Percentiles rank a stretch among this genome's conserved stretches.
phyloP scores from a whole-genome alignment of 1,140 invertebrate species.

The Neodiprion pinetum region DNA sequence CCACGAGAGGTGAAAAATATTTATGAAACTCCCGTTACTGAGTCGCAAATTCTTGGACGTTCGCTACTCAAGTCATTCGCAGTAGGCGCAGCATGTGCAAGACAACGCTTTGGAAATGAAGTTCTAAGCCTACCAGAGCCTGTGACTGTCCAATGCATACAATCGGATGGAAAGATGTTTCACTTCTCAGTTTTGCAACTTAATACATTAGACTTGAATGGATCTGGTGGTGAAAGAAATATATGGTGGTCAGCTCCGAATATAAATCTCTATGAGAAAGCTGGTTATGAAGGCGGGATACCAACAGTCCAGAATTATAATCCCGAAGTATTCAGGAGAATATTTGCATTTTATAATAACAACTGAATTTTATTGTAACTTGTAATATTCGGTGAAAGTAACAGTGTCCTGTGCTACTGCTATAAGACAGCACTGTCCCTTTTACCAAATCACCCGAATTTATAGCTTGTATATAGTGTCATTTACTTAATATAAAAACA shows the following conservation, averaged over 20 bases:
- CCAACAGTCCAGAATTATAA: conserved; percentile 78
- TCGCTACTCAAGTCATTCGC: conserved; percentile 77
- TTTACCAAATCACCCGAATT: too few relatives aligned
- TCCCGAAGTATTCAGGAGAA: conserved; percentile 75
- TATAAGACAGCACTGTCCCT: too few relatives aligned
- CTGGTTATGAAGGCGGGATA: conserved; percentile 67
- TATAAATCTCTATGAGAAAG: conserved; percentile 73
- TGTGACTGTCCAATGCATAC: conserved; percentile 81
- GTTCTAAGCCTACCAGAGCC: conserved; percentile 75
- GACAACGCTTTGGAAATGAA: conserved; percentile 72
- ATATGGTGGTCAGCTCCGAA: conserved; percentile 76
- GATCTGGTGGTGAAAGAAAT: conserved; percentile 73
- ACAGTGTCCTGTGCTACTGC: too few relatives aligned
- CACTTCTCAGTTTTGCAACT: conserved; percentile 85
- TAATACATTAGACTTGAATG: conserved; percentile 79
- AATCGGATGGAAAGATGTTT: conserved; percentile 76
- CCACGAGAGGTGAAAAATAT: conserved; percentile 69
- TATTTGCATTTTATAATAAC: conserved; percentile 80
- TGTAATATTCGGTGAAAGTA: conserved; percentile 16
- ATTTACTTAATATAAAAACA: too few relatives aligned
- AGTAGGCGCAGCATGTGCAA: conserved; percentile 73
- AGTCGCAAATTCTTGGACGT: conserved; percentile 71
- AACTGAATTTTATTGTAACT: conserved; percentile 37
- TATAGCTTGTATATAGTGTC: too few relatives aligned
- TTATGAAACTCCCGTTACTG: conserved; percentile 70